Evolutionary conservation across 2,888 invertebrate genomes (phyloP), one percentile per base, ranked within the genome.

Genomic region (Agrotis segetum): DNA sequence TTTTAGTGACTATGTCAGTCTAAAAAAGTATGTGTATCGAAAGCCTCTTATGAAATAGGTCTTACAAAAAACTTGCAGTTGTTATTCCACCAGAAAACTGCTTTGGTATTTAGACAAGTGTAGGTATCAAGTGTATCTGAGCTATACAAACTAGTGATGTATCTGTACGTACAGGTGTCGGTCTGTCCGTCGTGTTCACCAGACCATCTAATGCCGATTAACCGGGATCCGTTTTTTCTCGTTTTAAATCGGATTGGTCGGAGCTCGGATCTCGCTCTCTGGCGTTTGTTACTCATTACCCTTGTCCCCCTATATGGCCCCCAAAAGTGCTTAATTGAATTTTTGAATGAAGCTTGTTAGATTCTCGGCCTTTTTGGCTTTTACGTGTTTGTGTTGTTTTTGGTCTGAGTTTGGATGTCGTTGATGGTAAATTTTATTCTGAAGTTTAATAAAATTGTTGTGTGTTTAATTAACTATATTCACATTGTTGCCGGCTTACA

Each of bases 191-290:
- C 88, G 88, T 83, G 86, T 77, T 82, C 90, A 88, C 91, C 89
- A 93, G 93, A 93, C 93, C 92, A 90, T 84, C 84, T 93, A 92
- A 92, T 92, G 82, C 90, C 91, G 90, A 91, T 92, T 92, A 92
- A 89, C 85, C 69, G 77, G 81, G 80, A 82, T 83, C 83, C 76
- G 76, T 76, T 83, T 79, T 85, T 71, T 70, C 66, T 56, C 55
- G 55, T 77, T 86, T 77, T 84, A 87, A 85, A 84, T 88, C 86
- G 88, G 88, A 89, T 89, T 87, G 85, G 86, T 88, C 86, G 85
- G 88, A 89, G 83, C 85, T 83, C 86, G 85, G 88, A 89, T 82
- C 85, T 83, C 21, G 87, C 88, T 89, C 87, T 85, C 83, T 85
- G 84, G 85, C 89, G 88, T 91, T 91, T 90, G 90, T 87, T 87